These are phyloP conservation scores for Agriopis aurantiaria DNA, from an alignment of 2,888 invertebrate species.

Conservation along the genomic window DNA sequence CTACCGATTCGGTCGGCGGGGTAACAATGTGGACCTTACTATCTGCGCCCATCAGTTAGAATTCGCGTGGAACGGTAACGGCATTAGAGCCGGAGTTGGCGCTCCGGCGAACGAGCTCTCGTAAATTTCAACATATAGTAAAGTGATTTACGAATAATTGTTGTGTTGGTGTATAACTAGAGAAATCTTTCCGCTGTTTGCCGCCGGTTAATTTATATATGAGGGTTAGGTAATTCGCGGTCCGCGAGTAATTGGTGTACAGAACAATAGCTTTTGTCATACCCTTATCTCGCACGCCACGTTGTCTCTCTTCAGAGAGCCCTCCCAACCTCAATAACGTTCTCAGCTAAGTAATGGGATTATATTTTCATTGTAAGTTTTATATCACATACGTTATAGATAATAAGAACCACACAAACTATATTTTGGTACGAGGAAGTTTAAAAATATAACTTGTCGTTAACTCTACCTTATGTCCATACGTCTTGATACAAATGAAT, in stretches of 20 bases:
- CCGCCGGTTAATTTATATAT: slow-evolving; percentile 86
- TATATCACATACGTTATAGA: not conserved
- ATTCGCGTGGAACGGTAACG: slow-evolving; percentile 60
- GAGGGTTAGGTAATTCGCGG: slow-evolving; percentile 86
- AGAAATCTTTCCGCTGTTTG: slow-evolving; percentile 87
- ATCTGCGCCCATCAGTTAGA: slow-evolving; percentile 63
- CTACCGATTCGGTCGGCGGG: slow-evolving; percentile 57
- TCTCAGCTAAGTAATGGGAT: slow-evolving; percentile 67
- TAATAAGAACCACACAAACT: not conserved
- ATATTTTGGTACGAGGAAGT: not conserved
- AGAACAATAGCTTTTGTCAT: slow-evolving; percentile 87
- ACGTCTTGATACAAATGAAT: not conserved
- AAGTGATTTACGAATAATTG: slow-evolving; percentile 87
- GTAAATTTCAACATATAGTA: slow-evolving; percentile 87
- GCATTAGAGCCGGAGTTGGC: slow-evolving; percentile 71
- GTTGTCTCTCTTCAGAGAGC: slow-evolving; percentile 76
- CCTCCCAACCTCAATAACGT: slow-evolving; percentile 74
- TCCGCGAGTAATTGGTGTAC: slow-evolving; percentile 83
- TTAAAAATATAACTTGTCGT: not conserved
- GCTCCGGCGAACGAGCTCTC: slow-evolving; percentile 72
- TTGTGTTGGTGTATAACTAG: slow-evolving; percentile 86
- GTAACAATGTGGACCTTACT: slow-evolving; percentile 74
- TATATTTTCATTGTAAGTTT: slow-evolving; percentile 40
- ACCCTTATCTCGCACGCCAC: slow-evolving; percentile 80
- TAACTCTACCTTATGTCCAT: not conserved